A percentile compares a stretch with the other conserved stretches of the same genome.
phyloP scores from a whole-genome alignment of 1,140 invertebrate genomes.

The Hetaerina americana region DNA sequence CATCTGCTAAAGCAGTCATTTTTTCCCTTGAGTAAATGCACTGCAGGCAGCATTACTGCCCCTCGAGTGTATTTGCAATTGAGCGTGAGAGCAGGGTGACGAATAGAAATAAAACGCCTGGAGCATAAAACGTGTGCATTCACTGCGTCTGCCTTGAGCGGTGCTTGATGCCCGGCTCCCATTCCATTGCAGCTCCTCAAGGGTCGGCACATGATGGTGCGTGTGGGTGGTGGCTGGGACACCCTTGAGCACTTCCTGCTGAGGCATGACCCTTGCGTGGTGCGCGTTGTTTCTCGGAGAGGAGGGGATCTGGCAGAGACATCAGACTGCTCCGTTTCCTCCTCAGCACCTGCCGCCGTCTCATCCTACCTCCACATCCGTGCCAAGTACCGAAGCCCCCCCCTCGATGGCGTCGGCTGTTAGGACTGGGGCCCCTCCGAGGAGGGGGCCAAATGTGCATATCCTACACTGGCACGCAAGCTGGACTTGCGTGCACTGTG shows the following conservation, averaged over 20 bases:
- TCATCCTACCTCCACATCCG: conserved; percentile 49
- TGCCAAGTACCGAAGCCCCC: conserved; percentile 55
- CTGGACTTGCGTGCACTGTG: too few species aligned
- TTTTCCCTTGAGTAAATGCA: too few species aligned
- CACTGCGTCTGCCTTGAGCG: background rate
- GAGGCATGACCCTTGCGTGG: conserved; percentile 79
- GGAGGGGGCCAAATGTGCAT: too few species aligned
- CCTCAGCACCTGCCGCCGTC: conserved; percentile 26
- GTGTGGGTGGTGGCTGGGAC: conserved; percentile 86
- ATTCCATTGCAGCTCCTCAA: conserved; percentile 55
- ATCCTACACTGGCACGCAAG: too few species aligned
- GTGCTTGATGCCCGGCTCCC: background rate
- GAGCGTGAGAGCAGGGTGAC: too few species aligned
- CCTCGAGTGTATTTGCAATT: too few species aligned
- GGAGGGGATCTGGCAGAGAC: conserved; percentile 16
- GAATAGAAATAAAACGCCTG: too few species aligned
- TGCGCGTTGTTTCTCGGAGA: conserved; percentile 43
- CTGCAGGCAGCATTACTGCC: too few species aligned
- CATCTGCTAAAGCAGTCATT: too few species aligned
- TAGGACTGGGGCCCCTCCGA: too few species aligned
- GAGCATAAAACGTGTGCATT: conserved; percentile 4
- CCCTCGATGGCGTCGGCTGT: conserved; percentile 17
- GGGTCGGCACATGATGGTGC: conserved; percentile 82
- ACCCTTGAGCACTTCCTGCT: conserved; percentile 83
- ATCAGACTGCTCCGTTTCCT: conserved; percentile 28